Conservation (phyloP, 1,140 invertebrate genomes). For the Ooceraea biroi region DNA sequence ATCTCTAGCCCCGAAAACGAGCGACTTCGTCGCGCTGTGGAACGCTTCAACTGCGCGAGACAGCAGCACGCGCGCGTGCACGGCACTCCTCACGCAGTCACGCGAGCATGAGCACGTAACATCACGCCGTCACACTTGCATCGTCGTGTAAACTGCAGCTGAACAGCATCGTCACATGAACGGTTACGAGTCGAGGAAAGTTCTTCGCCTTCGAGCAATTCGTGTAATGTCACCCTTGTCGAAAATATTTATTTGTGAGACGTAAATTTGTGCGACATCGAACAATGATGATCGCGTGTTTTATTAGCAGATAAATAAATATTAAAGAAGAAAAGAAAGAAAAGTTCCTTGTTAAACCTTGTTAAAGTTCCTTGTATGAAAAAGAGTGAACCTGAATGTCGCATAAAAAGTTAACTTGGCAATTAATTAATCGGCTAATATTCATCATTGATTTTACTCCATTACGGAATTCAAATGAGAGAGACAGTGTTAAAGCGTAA, state of each 20-base stretch:
- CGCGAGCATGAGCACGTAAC: constrained; percentile 69
- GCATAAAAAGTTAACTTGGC: not conserved
- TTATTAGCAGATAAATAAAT: too few species aligned
- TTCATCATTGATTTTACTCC: not conserved
- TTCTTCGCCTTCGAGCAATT: constrained; percentile 4
- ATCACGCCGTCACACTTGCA: constrained; percentile 67
- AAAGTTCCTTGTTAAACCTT: not conserved
- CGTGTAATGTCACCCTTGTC: constrained; percentile 2
- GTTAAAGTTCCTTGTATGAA: not conserved
- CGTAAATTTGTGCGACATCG: too few species aligned
- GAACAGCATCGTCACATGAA: constrained; percentile 63
- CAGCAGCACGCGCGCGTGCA: constrained; percentile 60
- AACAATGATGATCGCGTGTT: not conserved
- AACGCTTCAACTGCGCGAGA: constrained; percentile 47
- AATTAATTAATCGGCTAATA: not conserved
- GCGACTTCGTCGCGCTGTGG: constrained; percentile 38
- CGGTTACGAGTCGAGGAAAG: constrained; percentile 58
- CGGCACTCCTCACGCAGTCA: constrained; percentile 64
- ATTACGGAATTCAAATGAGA: not conserved
- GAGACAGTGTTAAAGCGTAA: not conserved
- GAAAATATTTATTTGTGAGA: not conserved
- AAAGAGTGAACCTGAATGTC: not conserved
- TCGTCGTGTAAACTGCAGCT: constrained; percentile 64
- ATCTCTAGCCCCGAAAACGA: constrained; percentile 31
- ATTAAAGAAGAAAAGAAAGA: not conserved